Percentiles rank a stretch among this genome's conserved stretches.
phyloP scores from a whole-genome alignment of 1,140 invertebrate genomes.

The Bombus waltoni region DNA sequence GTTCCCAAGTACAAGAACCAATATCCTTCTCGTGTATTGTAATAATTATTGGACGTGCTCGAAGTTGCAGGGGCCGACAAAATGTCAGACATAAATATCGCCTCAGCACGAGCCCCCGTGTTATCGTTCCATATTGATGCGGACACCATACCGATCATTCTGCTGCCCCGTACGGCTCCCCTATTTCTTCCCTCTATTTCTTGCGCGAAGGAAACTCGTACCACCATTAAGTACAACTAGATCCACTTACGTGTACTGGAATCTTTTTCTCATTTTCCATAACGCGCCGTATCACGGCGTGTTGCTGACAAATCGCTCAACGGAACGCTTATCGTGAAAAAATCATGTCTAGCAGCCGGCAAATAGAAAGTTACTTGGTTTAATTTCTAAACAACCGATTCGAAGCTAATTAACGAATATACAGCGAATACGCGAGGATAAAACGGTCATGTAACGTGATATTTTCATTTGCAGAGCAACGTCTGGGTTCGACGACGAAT shows the following conservation, averaged over 20 bases:
- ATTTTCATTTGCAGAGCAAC: background rate
- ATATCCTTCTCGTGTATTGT: background rate
- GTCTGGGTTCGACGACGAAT: background rate
- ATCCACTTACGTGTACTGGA: background rate
- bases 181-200: conserved; percentile 39
- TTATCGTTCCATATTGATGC: conserved; percentile 57
- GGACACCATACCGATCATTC: conserved; percentile 59
- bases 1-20: background rate
- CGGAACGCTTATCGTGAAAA: background rate
- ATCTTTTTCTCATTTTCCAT: background rate
- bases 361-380: background rate
- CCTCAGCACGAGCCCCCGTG: conserved; percentile 30
- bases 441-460: background rate
- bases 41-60: conserved; percentile 20
- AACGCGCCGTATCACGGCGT: background rate
- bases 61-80: conserved; percentile 26
- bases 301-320: background rate
- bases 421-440: too few species aligned
- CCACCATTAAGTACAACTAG: conserved; percentile 48
- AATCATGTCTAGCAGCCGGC: background rate
- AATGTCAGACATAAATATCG: conserved; percentile 44
- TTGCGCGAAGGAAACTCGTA: conserved; percentile 49
- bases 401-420: background rate
- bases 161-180: conserved; percentile 31
- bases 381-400: background rate